Conservation (phyloP, 2,113 vertebrate species). For the Leucosticte australis region DNA sequence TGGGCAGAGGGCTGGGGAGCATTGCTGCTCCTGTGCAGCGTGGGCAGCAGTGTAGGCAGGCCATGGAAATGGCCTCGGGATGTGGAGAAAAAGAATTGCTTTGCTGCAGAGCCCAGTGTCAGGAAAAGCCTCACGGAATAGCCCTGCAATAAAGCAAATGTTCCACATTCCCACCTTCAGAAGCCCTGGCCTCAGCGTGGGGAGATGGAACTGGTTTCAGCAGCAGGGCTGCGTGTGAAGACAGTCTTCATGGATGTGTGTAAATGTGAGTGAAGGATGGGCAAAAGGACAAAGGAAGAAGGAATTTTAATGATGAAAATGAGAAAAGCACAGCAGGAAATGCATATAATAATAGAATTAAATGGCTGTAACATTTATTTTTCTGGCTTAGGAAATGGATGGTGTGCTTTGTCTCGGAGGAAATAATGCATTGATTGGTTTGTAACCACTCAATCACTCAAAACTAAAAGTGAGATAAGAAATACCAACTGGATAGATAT, state of each 20-base stretch:
- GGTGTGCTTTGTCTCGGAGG: slow-evolving; percentile 29
- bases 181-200: neutral
- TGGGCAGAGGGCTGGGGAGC: neutral
- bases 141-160: neutral
- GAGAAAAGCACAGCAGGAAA: slow-evolving; percentile 47
- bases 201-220: neutral
- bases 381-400: slow-evolving; percentile 51
- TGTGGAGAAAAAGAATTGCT: neutral
- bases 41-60: neutral
- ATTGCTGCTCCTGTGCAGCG: accelerated
- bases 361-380: slow-evolving; percentile 31
- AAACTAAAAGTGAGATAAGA: slow-evolving; percentile 35
- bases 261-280: neutral
- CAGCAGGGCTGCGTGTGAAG: accelerated
- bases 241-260: neutral
- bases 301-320: slow-evolving; percentile 33
- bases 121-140: neutral
- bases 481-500: neutral
- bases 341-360: slow-evolving; percentile 37
- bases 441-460: slow-evolving; percentile 40
- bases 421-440: slow-evolving; percentile 68
- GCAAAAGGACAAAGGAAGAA: neutral
- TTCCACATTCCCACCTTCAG: neutral
- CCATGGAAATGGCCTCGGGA: neutral
- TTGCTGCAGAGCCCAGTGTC: neutral